phyloP scores from a whole-genome alignment of 2,113 vertebrate species.

The Solea senegalensis region DNA sequence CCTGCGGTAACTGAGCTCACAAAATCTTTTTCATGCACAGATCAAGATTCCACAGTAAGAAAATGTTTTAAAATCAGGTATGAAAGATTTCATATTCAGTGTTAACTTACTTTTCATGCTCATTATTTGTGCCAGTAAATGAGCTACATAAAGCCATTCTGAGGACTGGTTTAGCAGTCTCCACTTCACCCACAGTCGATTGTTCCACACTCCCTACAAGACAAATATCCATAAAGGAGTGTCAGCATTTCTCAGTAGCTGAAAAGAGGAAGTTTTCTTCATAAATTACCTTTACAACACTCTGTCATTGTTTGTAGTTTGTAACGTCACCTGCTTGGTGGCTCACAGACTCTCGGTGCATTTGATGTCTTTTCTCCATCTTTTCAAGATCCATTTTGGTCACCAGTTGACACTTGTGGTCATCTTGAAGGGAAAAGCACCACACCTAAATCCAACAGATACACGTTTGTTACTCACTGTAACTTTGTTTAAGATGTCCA shows the following conservation, averaged over 20 bases:
- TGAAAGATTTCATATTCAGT: background rate
- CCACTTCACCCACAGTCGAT: slow-evolving; percentile 61
- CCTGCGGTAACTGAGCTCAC: too few species aligned
- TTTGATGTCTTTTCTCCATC: slow-evolving; percentile 76
- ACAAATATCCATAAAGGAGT: background rate
- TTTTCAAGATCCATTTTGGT: slow-evolving; percentile 82
- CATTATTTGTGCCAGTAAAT: slow-evolving; percentile 10
- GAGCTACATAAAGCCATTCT: slow-evolving; percentile 76
- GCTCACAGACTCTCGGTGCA: slow-evolving; percentile 19
- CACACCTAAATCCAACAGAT: slow-evolving; percentile 82
- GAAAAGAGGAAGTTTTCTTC: slow-evolving; percentile 1
- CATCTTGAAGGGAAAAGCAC: slow-evolving; percentile 83
- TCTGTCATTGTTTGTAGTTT: background rate
- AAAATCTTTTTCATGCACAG: too few species aligned
- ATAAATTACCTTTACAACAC: background rate
- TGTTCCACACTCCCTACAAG: slow-evolving; percentile 45
- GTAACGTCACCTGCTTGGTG: slow-evolving; percentile 48
- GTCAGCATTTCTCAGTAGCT: background rate
- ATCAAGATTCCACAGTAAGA: too few species aligned
- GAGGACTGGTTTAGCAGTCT: slow-evolving; percentile 81
- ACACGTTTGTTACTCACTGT: background rate
- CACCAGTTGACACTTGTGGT: slow-evolving; percentile 80
- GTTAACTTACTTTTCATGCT: slow-evolving; percentile 67
- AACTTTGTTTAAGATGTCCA: too few species aligned
- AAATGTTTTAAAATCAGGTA: too few species aligned